Conservation (phyloP, 2,797 vertebrate genomes). For the Alfaro cultratus region DNA sequence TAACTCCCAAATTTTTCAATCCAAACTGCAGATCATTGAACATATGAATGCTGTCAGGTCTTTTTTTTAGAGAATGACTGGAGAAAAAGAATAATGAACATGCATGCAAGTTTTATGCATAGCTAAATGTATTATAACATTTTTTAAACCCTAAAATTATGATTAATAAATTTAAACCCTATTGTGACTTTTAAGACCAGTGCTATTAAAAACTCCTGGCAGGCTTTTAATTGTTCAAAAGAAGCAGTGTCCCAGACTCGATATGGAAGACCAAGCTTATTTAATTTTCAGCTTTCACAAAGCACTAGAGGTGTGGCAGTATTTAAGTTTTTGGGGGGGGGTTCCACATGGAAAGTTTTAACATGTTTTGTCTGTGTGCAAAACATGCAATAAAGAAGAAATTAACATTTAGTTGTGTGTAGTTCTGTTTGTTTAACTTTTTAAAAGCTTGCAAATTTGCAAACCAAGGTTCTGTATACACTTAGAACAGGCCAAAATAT, state of each 20-base stretch:
- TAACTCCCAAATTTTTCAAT: neutral
- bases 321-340: neutral
- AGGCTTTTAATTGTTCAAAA: neutral
- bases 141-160: neutral
- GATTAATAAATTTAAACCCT: neutral
- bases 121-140: neutral
- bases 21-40: neutral
- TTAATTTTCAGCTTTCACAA: neutral
- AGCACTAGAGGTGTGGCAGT: neutral
- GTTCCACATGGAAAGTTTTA: neutral
- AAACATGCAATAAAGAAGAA: neutral
- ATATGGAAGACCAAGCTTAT: neutral
- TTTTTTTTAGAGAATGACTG: neutral
- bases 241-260: neutral
- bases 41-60: neutral
- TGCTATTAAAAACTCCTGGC: neutral
- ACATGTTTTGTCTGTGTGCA: neutral
- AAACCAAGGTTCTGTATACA: neutral
- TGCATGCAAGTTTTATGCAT: neutral
- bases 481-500: neutral
- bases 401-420: neutral
- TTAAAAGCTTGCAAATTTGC: neutral
- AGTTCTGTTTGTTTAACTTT: neutral
- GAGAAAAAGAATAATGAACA: neutral
- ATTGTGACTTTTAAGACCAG: neutral